Evolutionary conservation across 2,888 invertebrate genomes (phyloP).

Genomic region (Lithodes maja): DNA sequence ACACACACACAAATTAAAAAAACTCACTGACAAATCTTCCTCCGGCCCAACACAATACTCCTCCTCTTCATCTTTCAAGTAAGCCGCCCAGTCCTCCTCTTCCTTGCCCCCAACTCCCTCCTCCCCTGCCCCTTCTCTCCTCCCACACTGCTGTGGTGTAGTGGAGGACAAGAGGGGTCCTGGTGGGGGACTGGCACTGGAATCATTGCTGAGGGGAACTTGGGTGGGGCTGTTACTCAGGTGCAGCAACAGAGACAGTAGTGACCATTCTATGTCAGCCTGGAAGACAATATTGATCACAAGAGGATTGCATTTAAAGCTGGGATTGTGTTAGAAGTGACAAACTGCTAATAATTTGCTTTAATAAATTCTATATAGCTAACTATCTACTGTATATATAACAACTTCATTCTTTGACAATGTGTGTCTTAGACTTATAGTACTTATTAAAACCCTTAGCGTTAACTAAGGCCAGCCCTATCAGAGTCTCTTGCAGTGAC

Average conservation of each 20-base stretch:
- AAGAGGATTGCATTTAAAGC: too few species aligned
- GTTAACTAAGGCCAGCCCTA: too few species aligned
- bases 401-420: too few species aligned
- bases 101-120: background rate
- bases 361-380: too few species aligned
- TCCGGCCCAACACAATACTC: constrained; percentile 50
- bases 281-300: background rate
- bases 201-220: constrained; percentile 37
- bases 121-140: background rate
- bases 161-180: background rate
- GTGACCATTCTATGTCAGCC: constrained; percentile 56
- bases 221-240: constrained; percentile 58
- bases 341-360: too few species aligned
- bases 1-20: background rate
- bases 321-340: too few species aligned
- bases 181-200: background rate
- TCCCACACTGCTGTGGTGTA: background rate
- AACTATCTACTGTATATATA: too few species aligned
- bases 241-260: constrained; percentile 50
- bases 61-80: constrained; percentile 22
- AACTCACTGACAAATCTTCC: constrained; percentile 47
- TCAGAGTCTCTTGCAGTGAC: too few species aligned
- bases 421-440: too few species aligned
- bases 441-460: too few species aligned
- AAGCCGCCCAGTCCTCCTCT: constrained; percentile 43